Percentiles rank a stretch among this genome's conserved stretches.
These are phyloP conservation scores for Panurus biarmicus DNA, from an alignment of 2,113 vertebrate species.

Conservation along the genomic window DNA sequence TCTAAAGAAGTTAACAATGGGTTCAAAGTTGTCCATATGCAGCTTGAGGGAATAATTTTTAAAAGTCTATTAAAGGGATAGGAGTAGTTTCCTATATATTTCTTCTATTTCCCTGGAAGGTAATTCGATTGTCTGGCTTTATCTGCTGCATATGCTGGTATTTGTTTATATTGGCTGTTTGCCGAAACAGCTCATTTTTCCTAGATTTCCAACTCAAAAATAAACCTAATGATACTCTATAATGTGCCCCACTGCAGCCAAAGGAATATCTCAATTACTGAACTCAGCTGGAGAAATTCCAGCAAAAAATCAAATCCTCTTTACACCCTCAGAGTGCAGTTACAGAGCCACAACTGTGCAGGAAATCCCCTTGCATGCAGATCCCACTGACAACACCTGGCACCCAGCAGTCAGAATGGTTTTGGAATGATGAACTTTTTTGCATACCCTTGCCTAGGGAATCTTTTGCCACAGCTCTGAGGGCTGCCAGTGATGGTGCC, in stretches of 20 bases:
- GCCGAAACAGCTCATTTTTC: conserved; percentile 9
- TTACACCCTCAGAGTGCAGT: neutral
- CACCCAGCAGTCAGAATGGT: fast-evolving
- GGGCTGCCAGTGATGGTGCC: fast-evolving
- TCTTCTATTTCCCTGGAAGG: conserved; percentile 7
- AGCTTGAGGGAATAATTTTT: conserved; percentile 16
- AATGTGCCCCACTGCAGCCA: neutral
- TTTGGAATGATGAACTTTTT: neutral
- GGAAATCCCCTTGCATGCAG: neutral
- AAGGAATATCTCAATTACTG: neutral
- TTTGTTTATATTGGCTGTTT: conserved; percentile 9
- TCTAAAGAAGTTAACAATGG: conserved; percentile 15
- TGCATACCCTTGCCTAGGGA: fast-evolving
- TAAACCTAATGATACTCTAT: neutral
- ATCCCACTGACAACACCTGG: neutral
- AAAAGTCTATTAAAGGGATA: neutral
- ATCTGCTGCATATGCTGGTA: neutral
- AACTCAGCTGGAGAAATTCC: neutral
- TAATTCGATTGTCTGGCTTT: neutral
- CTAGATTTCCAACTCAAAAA: neutral
- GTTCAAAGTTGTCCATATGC: neutral
- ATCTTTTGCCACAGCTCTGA: neutral
- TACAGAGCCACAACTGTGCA: neutral
- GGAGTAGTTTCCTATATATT: neutral
- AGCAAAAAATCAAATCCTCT: neutral